Evolutionary conservation across 2,888 invertebrate genomes (phyloP).

Genomic region (Eledona agricola): DNA sequence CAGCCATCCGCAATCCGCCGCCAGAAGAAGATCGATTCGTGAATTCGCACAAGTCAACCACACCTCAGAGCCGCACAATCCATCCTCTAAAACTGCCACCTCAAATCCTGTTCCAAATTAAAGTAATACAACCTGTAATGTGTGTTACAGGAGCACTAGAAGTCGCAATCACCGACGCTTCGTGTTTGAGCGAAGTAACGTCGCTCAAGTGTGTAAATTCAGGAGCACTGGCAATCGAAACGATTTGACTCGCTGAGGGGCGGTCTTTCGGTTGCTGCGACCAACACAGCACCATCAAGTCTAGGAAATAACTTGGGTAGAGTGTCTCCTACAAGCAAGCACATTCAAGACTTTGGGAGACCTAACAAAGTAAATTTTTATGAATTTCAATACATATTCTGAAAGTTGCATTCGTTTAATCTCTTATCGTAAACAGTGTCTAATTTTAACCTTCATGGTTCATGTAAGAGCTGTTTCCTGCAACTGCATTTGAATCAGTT

Average conservation of each 20-base stretch:
- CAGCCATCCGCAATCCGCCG: constrained; percentile 67
- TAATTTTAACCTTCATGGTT: too few species aligned
- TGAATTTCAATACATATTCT: too few species aligned
- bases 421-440: too few species aligned
- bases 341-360: too few species aligned
- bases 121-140: constrained; percentile 66
- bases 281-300: constrained; percentile 97
- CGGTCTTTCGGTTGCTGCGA: constrained; percentile 84
- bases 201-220: constrained; percentile 92
- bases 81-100: constrained; percentile 68
- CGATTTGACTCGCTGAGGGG: constrained; percentile 94
- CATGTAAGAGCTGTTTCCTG: too few species aligned
- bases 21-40: constrained; percentile 69
- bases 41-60: constrained; percentile 78
- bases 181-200: constrained; percentile 76
- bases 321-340: constrained; percentile 82
- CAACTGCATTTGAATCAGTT: too few species aligned
- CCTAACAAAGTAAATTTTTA: too few species aligned
- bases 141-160: constrained; percentile 64
- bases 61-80: constrained; percentile 71
- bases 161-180: constrained; percentile 72
- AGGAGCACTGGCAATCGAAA: constrained; percentile 90
- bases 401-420: too few species aligned
- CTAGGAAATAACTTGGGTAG: constrained; percentile 88
- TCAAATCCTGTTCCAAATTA: too few species aligned